Conservation (phyloP, 2,113 vertebrate species). For the Lucifuga dentata region DNA sequence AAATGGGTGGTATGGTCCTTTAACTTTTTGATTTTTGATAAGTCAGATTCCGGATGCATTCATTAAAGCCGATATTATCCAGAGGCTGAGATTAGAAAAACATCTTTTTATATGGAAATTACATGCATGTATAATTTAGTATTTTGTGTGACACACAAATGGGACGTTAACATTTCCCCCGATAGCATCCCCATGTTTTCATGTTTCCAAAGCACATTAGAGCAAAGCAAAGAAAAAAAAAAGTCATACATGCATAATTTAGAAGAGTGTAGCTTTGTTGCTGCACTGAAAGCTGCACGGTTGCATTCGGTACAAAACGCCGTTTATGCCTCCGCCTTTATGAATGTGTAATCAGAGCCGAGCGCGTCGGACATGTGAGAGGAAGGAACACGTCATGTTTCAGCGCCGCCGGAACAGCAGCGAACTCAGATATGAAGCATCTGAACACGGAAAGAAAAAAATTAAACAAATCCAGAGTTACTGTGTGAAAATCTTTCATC, state of each 20-base stretch:
- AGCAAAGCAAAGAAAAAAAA: too few relatives aligned
- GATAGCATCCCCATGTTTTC: slow-evolving; percentile 9
- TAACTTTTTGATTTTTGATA: too few relatives aligned
- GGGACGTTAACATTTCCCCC: neutral
- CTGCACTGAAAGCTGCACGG: neutral
- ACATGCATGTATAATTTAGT: slow-evolving; percentile 28
- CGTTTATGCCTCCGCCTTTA: slow-evolving; percentile 32
- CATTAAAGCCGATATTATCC: too few relatives aligned
- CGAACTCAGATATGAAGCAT: slow-evolving; percentile 1
- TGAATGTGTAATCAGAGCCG: slow-evolving; percentile 8
- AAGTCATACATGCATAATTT: slow-evolving; percentile 57
- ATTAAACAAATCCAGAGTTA: too few relatives aligned
- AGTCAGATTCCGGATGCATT: too few relatives aligned
- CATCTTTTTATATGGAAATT: slow-evolving; percentile 34
- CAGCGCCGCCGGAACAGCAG: slow-evolving; percentile 31
- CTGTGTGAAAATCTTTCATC: too few relatives aligned
- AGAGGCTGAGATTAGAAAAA: slow-evolving; percentile 7
- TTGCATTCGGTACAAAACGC: slow-evolving; percentile 23
- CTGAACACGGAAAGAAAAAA: neutral
- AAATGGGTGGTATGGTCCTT: too few relatives aligned
- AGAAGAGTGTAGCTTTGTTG: slow-evolving; percentile 35
- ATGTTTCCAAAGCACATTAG: slow-evolving; percentile 11
- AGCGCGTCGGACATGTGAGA: slow-evolving; percentile 25
- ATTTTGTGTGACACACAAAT: slow-evolving; percentile 9
- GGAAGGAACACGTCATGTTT: slow-evolving; percentile 33